These are phyloP conservation scores for Ladona fulva DNA, from an alignment of 1,140 invertebrate genomes.

Conservation along the genomic window DNA sequence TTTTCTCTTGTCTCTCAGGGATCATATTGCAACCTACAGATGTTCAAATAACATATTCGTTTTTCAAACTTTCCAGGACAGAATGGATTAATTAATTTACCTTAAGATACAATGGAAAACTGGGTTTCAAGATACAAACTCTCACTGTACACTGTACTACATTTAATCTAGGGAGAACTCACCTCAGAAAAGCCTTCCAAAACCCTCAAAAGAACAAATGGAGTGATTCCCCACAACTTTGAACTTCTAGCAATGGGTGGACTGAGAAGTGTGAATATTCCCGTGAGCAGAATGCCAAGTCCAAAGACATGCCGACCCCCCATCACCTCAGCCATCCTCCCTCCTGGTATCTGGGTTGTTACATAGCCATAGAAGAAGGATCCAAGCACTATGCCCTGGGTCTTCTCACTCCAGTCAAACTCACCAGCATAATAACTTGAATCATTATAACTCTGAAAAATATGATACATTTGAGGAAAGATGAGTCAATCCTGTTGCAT, in stretches of 20 bases:
- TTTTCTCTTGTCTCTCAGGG: no score
- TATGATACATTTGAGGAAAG: neutral
- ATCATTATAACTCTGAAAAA: neutral
- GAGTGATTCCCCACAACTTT: neutral
- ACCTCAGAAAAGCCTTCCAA: neutral
- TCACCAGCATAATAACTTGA: constrained; percentile 44
- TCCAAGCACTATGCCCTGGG: constrained; percentile 71
- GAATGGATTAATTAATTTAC: no score
- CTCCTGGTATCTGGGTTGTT: constrained; percentile 77
- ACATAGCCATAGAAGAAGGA: constrained; percentile 84
- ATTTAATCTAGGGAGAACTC: no score
- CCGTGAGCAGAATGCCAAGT: constrained; percentile 59
- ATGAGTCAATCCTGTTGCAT: no score
- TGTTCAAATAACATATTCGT: no score
- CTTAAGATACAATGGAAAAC: no score
- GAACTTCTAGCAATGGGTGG: constrained; percentile 54
- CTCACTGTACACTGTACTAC: no score
- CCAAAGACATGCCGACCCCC: constrained; percentile 75
- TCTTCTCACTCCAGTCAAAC: constrained; percentile 66
- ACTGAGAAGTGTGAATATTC: constrained; percentile 65
- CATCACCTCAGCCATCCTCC: constrained; percentile 65
- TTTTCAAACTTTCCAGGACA: no score
- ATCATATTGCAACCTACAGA: no score
- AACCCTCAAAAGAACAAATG: neutral
- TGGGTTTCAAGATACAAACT: no score